Evolutionary conservation across 2,113 vertebrate genomes (phyloP), one percentile per base, ranked within the genome.

Genomic region (Leptobrachium leishanense): DNA sequence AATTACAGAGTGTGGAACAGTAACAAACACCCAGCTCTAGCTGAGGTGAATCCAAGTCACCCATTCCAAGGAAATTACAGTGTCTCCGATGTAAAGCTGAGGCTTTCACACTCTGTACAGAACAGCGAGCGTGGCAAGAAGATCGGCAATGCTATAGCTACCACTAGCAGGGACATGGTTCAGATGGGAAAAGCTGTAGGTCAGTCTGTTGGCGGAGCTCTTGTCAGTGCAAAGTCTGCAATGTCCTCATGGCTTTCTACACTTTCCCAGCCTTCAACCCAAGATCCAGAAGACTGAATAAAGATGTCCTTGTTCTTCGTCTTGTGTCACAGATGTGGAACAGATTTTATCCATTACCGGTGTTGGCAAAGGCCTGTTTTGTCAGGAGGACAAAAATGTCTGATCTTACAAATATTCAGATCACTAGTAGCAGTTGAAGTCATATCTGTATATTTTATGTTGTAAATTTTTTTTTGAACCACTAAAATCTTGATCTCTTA

Each of bases 51-150:
- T 44, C 92, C 95, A 0, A 96, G 97, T 72, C 97, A 99, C 78
- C 98, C 97, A 2, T 99, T 98, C 87, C 97, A 98, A 85, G 97
- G 98, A 20, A 95, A 99, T 82, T 99, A 99, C 88, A 97, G 96
- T 0, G 97, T 99, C 6, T 90, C 95, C 0, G 98, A 99, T 53
- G 93, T 99, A 71, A 99, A 96, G 82, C 89, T 99, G 74, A 92
- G 97, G 76, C 92, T 99, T 80, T 98, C 98, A 67, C 97, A 99
- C 86, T 98, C 97, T 53, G 94, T 99, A 82, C 96, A 99, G 87
- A 99, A 97, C 88, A 99, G 98, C 68, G 98, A 99, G 82, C 93
- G 96, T 67, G 97, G 97, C 77, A 98, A 98, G 90, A 98, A 96
- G 88, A 86, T 99, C 71, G 98, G 98, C 7, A 98, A 94, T 12